Evolutionary conservation across 2,888 invertebrate genomes (phyloP).

Genomic region (Drosophila monieri): DNA sequence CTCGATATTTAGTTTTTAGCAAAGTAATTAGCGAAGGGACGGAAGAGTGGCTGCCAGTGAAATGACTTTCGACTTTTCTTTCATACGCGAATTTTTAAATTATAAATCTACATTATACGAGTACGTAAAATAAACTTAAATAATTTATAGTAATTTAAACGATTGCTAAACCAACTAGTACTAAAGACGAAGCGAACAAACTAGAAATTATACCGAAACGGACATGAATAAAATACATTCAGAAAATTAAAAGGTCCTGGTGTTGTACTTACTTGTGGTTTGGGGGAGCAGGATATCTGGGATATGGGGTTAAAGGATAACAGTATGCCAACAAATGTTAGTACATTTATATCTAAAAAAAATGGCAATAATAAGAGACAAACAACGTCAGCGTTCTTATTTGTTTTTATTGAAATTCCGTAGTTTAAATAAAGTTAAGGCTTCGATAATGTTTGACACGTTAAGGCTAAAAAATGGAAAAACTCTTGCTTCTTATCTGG

Average conservation of each 20-base stretch:
- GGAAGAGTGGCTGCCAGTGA: slow-evolving; percentile 41
- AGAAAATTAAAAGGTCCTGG: slow-evolving; percentile 52
- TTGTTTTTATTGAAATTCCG: slow-evolving; percentile 69
- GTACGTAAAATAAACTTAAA: slow-evolving; percentile 71
- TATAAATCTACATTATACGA: slow-evolving; percentile 58
- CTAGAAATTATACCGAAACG: slow-evolving; percentile 82
- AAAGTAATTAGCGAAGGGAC: slow-evolving; percentile 36
- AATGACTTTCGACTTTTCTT: slow-evolving; percentile 76
- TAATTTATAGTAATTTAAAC: slow-evolving; percentile 78
- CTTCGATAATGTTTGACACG: slow-evolving; percentile 69
- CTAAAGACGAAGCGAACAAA: slow-evolving; percentile 77
- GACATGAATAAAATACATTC: slow-evolving; percentile 79
- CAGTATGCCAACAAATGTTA: slow-evolving; percentile 11
- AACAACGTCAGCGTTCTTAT: slow-evolving; percentile 33
- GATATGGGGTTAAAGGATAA: background rate
- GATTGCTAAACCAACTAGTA: slow-evolving; percentile 78
- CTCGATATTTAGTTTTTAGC: slow-evolving; percentile 49
- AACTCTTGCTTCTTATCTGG: slow-evolving; percentile 62
- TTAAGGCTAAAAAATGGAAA: slow-evolving; percentile 77
- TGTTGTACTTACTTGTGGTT: background rate
- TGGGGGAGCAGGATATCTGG: background rate
- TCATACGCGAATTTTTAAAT: slow-evolving; percentile 78
- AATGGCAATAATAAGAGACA: background rate
- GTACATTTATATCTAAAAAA: background rate
- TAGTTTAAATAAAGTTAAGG: slow-evolving; percentile 75